phyloP scores from a whole-genome alignment of 2,113 vertebrate species.

The Tylochromis polylepis region DNA sequence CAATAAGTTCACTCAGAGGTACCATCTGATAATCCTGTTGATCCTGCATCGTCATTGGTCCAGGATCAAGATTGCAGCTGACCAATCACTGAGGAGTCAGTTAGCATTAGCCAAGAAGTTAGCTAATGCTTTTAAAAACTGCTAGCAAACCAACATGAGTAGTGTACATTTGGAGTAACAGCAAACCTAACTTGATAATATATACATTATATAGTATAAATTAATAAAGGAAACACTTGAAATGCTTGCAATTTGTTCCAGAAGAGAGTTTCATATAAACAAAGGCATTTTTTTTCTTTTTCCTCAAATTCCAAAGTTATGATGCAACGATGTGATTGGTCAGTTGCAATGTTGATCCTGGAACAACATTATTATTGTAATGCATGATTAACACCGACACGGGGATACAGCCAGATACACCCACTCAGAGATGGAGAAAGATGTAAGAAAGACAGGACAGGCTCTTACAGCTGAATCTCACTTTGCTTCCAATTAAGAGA shows the following conservation, averaged over 20 bases:
- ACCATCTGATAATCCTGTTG: not conserved
- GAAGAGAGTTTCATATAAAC: not conserved
- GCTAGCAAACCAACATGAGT: not conserved
- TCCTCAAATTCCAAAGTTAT: not conserved
- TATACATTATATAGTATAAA: not conserved
- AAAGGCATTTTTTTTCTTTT: not conserved
- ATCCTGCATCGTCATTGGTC: not conserved
- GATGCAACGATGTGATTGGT: not conserved
- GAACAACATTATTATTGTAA: not conserved
- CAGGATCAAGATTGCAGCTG: not conserved
- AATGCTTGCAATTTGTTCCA: not conserved
- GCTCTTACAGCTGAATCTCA: not conserved
- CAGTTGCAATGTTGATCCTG: not conserved
- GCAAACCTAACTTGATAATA: not conserved
- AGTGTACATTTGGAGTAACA: not conserved
- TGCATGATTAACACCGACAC: not conserved
- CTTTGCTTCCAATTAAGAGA: not conserved
- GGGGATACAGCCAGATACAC: not conserved
- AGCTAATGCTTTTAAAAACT: not conserved
- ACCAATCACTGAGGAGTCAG: not conserved
- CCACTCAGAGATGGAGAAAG: not conserved
- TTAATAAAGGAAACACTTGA: not conserved
- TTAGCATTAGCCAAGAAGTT: not conserved
- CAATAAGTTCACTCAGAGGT: not conserved
- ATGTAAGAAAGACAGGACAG: not conserved